Base-by-base conservation (phyloP, 2,797 vertebrate genomes). In the Poeciliopsis presidionis region DNA sequence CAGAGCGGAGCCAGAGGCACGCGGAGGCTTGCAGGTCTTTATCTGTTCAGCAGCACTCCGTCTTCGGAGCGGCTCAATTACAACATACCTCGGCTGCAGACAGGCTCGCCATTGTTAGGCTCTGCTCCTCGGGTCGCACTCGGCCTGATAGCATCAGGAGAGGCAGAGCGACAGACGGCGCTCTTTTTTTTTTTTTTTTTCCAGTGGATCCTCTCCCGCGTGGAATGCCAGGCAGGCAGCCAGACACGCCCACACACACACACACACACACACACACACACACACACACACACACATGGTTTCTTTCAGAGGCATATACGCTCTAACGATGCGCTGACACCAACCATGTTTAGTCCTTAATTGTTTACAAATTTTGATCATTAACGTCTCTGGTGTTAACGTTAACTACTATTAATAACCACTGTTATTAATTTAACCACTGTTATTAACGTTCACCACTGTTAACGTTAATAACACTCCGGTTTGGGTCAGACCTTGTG, bases 61-160 rank as follows among this genome's bases (percentile, higher is more conserved):
- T 85, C 87, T 83, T 85, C 63, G 71, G 74, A 74, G 80, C 71
- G 81, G 83, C 88, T 90, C 82, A 79, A 72, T 83, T 81, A 87
- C 87, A 75, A 73, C 93, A 92, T 92, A 90, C 91, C 87, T 89
- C 74, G 39, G 65, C 86, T 3, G 67, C 87, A 94, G 85, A 95
- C 94, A 95, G 91, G 80, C 90, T 61, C 47, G 0, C 89, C 80
- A 91, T 96, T 95, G 95, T 96, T 92, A 33, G 73, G 46, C 80
- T 86, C 75, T 12, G 84, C 86, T 89, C 87, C 86, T 89, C 86
- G 33, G 88, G 90, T 88, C 82, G 14, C 76, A 82, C 30, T 12
- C 11, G 22, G n/a, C 46, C 61, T 93, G 94, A 95, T 94, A 87
- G 49, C 71, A 95, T 91, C 91, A 86, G 73, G 71, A 86, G 91